Percentiles rank a stretch among this genome's conserved stretches.
Evolutionary conservation across 2,113 vertebrate species (phyloP).

Genomic region (Syngnathus scovelli): DNA sequence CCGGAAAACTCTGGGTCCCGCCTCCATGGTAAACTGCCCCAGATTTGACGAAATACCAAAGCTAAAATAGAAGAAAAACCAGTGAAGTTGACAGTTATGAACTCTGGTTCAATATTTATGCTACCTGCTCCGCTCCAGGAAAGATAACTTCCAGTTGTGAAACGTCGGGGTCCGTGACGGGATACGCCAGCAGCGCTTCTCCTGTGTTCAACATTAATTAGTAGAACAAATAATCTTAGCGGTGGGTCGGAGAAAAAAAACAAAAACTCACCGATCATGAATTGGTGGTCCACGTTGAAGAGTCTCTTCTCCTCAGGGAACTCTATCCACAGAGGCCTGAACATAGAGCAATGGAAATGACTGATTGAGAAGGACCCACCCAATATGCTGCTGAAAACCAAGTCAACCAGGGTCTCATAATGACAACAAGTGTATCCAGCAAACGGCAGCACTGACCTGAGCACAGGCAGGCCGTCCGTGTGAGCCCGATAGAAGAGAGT

Average conservation of each 20-base stretch:
- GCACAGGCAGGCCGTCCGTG: constrained; percentile 73
- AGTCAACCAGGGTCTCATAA: too few relatives aligned
- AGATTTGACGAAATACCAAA: constrained; percentile 83
- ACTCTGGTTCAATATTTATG: background rate
- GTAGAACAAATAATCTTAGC: background rate
- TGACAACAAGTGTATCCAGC: too few relatives aligned
- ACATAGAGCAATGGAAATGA: background rate
- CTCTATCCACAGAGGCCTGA: constrained; percentile 88
- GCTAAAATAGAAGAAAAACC: constrained; percentile 56
- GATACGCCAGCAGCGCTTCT: constrained; percentile 82
- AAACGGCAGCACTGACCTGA: constrained; percentile 76
- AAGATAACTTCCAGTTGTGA: constrained; percentile 73
- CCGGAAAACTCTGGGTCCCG: constrained; percentile 71
- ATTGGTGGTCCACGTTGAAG: constrained; percentile 83
- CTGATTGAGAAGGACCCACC: background rate
- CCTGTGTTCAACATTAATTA: constrained; percentile 64
- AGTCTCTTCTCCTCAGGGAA: constrained; percentile 76
- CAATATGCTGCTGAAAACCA: too few relatives aligned
- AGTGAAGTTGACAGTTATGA: background rate
- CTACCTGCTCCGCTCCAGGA: constrained; percentile 81
- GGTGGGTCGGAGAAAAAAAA: too few relatives aligned
- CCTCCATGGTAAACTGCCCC: constrained; percentile 62
- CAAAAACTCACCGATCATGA: constrained; percentile 79
- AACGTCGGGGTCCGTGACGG: constrained; percentile 77
- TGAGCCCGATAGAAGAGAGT: constrained; percentile 85